Base-by-base conservation (phyloP, 2,113 vertebrate genomes). In the Hemiscyllium ocellatum region DNA sequence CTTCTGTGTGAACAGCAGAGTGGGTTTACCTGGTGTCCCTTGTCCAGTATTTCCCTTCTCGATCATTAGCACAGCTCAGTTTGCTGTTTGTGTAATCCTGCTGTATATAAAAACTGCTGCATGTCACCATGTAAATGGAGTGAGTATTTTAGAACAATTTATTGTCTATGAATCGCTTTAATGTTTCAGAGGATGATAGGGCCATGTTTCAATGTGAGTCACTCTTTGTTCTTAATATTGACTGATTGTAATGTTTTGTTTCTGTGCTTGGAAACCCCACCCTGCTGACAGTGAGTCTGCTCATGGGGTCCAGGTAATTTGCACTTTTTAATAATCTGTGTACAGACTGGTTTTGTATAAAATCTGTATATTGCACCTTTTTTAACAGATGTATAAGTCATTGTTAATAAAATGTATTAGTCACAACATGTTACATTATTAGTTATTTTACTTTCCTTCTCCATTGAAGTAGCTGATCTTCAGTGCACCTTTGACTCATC, bases 251-350 rank as follows among this genome's bases (percentile, higher is more conserved):
- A 90, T 47, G 42, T 4, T 2, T 61, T 29, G 87, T 65, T 90
- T 2, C 3, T 13, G 50, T 24, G 22, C 20, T 13, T 10, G 3
- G 22, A 29, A 8, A 7, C 47, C 22, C 3, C 42, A 50, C 22
- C 4, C 52, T 29, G 22, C 85, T 42, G 17, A 24, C 42, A 56
- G 4, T 61, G 10, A 33, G 4, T 33, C 26, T 33, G 26, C 50
- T 50, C 22, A 26, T 50, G 19, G 22, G 42, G 7, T 56, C 85
- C 0, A 19, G 20, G 87, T 61, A 61, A 90, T 90, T 90, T 90
- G 87, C 87, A 90, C 87, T 90, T 65, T 90, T 56, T 90, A 90
- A 61, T 33, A 52, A 33, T 90, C 12, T 56, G 87, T 90, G 87
- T 90, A 90, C 87, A 90, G 87, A 61, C 87, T 29, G 61, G 26